phyloP scores from a whole-genome alignment of 1,140 invertebrate species.

The Charaxes varanes region DNA sequence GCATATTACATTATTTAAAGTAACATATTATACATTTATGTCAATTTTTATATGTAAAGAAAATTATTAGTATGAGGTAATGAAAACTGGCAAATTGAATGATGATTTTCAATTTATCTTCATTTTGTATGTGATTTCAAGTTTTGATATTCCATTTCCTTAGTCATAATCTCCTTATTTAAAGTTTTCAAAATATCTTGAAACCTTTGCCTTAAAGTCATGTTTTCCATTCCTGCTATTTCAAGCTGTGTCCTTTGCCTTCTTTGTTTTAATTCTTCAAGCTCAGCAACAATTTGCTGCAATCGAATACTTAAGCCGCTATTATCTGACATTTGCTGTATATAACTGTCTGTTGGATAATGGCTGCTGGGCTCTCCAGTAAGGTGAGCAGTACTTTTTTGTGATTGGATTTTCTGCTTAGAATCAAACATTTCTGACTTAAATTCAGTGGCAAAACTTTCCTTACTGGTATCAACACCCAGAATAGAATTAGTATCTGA shows the following conservation, averaged over 20 bases:
- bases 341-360: constrained; percentile 7
- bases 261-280: constrained; percentile 83
- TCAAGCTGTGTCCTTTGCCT: constrained; percentile 87
- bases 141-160: constrained; percentile 80
- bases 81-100: no score
- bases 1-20: no score
- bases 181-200: constrained; percentile 87
- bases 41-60: no score
- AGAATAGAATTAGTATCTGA: constrained; percentile 84
- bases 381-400: constrained; percentile 11
- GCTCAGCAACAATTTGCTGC: constrained; percentile 67
- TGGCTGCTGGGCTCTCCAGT: constrained; percentile 5
- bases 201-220: constrained; percentile 86
- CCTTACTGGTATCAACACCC: constrained; percentile 69
- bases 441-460: constrained; percentile 28
- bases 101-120: no score
- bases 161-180: constrained; percentile 84
- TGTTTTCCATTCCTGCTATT: constrained; percentile 90
- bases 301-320: constrained; percentile 52
- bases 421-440: constrained; percentile 40
- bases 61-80: no score
- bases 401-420: constrained; percentile 7
- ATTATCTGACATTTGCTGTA: constrained; percentile 1
- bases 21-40: no score
- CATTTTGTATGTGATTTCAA: constrained; percentile 12